Evolutionary conservation across 2,113 vertebrate genomes (phyloP).

Genomic region (Cyphomyrus discorhynchus): DNA sequence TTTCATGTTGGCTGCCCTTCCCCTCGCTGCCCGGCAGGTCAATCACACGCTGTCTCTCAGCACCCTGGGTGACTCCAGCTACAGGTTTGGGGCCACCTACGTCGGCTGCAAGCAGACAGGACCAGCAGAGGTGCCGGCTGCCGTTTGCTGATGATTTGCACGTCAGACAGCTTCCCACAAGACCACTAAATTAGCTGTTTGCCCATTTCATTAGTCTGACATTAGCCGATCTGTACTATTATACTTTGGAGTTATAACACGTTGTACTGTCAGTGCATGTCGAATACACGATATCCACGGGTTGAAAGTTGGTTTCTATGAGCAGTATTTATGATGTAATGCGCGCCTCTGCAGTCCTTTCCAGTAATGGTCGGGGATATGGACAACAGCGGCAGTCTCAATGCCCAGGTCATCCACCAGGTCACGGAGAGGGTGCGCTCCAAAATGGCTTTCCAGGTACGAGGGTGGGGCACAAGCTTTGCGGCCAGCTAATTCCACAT

Average conservation of each 20-base stretch:
- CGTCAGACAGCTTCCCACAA: not conserved
- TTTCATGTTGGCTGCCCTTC: not conserved
- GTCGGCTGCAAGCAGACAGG: conserved; percentile 81
- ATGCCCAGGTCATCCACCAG: conserved; percentile 83
- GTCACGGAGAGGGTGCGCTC: conserved; percentile 67
- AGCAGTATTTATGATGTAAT: not conserved
- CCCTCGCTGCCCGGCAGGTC: not conserved
- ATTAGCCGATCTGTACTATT: not conserved
- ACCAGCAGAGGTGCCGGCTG: conserved; percentile 68
- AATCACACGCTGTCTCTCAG: conserved; percentile 77
- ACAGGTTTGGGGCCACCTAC: conserved; percentile 82
- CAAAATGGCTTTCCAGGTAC: conserved; percentile 82
- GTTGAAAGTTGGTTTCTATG: not conserved
- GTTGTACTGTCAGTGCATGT: not conserved
- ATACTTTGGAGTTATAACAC: not conserved
- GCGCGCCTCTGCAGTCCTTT: conserved; percentile 63
- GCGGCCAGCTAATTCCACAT: not conserved
- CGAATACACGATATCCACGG: not conserved
- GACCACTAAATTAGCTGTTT: not conserved
- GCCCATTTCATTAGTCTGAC: not conserved
- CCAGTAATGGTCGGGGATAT: conserved; percentile 82
- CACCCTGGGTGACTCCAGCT: conserved; percentile 76
- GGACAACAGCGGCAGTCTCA: conserved; percentile 84
- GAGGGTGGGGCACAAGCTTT: not conserved
- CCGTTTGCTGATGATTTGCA: not conserved